phyloP scores from a whole-genome alignment of 92 coral and sea anemone species.

The Desmophyllum pertusum region DNA sequence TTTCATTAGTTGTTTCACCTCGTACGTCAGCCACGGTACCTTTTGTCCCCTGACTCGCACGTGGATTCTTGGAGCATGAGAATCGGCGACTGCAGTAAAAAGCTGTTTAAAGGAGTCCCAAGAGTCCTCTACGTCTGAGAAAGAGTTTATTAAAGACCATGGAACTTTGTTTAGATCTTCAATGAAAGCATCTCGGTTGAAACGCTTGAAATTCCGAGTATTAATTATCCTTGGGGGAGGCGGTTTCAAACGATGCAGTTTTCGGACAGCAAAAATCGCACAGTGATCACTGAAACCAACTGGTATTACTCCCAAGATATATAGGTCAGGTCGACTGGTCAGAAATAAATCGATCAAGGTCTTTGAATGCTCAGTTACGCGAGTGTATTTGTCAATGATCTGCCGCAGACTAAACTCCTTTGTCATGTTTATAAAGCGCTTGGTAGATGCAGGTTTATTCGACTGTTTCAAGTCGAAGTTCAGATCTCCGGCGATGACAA shows the following conservation, averaged over 20 bases:
- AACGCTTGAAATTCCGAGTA: conserved; percentile 57
- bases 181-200: conserved; percentile 35
- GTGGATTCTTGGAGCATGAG: conserved; percentile 44
- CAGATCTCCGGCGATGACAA: conserved; percentile 24
- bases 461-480: conserved; percentile 44
- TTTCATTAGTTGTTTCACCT: conserved; percentile 50
- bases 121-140: conserved; percentile 39
- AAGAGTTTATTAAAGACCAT: conserved; percentile 28
- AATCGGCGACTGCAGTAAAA: conserved; percentile 47
- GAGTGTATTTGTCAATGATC: conserved; percentile 26
- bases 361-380: conserved; percentile 37
- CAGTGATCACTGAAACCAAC: conserved; percentile 57
- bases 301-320: conserved; percentile 35
- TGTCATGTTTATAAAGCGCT: conserved; percentile 30
- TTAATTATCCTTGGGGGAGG: conserved; percentile 42
- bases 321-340: conserved; percentile 21
- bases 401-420: conserved; percentile 35
- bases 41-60: conserved; percentile 53
- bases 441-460: conserved; percentile 32
- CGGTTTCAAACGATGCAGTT: conserved; percentile 52
- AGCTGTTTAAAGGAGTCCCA: conserved; percentile 58
- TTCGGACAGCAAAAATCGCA: conserved; percentile 46
- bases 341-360: conserved; percentile 26
- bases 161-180: conserved; percentile 57
- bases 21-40: conserved; percentile 55